These are phyloP conservation scores for Neuroterus valhalla DNA, from an alignment of 1,140 invertebrate genomes.

Conservation along the genomic window DNA sequence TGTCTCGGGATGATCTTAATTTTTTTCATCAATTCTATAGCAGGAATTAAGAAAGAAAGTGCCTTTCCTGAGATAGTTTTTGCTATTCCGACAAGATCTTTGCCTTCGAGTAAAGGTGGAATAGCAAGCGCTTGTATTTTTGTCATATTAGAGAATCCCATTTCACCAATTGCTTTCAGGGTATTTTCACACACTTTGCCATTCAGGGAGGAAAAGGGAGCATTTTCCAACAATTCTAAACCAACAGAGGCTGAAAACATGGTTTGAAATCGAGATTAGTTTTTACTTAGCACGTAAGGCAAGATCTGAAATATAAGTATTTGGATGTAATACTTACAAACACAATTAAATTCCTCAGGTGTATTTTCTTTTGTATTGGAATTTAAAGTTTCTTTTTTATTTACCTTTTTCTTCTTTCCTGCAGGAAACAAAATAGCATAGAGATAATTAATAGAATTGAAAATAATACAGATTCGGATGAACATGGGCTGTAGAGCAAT, in stretches of 20 bases:
- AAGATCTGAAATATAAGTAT: too few species aligned
- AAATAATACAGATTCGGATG: too few species aligned
- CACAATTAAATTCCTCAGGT: too few species aligned
- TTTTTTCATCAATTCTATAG: slow-evolving; percentile 95
- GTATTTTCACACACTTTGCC: slow-evolving; percentile 87
- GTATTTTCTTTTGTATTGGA: too few species aligned
- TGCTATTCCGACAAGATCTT: slow-evolving; percentile 96
- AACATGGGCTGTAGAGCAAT: too few species aligned
- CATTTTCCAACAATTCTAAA: slow-evolving; percentile 78
- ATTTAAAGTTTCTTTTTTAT: too few species aligned
- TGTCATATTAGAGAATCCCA: slow-evolving; percentile 98
- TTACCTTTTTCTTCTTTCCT: too few species aligned
- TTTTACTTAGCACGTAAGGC: too few species aligned
- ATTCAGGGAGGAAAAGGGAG: slow-evolving; percentile 79
- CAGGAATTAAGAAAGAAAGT: slow-evolving; percentile 96
- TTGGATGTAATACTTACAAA: too few species aligned
- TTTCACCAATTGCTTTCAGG: slow-evolving; percentile 89
- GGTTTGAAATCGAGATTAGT: too few species aligned
- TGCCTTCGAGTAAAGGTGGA: slow-evolving; percentile 92
- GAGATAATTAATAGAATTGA: too few species aligned
- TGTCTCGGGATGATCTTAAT: slow-evolving; percentile 96
- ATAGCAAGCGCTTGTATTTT: slow-evolving; percentile 96
- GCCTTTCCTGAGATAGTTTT: slow-evolving; percentile 99
- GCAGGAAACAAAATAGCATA: too few species aligned
- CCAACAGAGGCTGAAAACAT: slow-evolving; percentile 65